phyloP scores from a whole-genome alignment of 2,113 vertebrate species.

The Saiga tatarica region DNA sequence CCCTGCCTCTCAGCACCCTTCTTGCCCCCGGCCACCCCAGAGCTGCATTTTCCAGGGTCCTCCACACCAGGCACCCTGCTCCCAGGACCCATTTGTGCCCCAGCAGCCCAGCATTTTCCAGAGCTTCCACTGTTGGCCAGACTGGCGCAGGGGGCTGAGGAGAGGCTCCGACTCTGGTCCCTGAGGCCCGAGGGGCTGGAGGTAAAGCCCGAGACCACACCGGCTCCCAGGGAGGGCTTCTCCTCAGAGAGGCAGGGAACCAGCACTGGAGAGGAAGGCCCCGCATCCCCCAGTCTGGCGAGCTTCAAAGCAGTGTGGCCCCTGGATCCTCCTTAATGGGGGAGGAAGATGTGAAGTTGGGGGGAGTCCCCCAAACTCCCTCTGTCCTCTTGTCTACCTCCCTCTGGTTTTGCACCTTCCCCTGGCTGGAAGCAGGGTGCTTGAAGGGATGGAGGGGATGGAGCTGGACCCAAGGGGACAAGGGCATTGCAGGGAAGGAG shows the following conservation, averaged over 20 bases:
- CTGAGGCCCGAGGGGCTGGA: not conserved
- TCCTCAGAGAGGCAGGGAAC: not conserved
- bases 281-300: not conserved
- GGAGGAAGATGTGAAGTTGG: not conserved
- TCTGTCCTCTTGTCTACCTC: not conserved
- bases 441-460: not conserved
- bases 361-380: not conserved
- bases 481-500: not conserved
- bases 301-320: constrained; percentile 34
- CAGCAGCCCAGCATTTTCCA: not conserved
- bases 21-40: not conserved
- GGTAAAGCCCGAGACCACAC: not conserved
- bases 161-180: not conserved
- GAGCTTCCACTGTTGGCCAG: not conserved
- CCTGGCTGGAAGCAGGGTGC: not conserved
- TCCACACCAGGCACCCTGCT: not conserved
- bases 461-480: not conserved
- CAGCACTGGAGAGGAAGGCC: not conserved
- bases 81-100: not conserved
- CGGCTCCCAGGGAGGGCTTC: not conserved
- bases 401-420: not conserved
- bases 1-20: not conserved
- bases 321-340: constrained; percentile 53
- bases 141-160: not conserved
- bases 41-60: not conserved